Base-by-base conservation (phyloP, 2,888 invertebrate species). In the Andrena dorsata region DNA sequence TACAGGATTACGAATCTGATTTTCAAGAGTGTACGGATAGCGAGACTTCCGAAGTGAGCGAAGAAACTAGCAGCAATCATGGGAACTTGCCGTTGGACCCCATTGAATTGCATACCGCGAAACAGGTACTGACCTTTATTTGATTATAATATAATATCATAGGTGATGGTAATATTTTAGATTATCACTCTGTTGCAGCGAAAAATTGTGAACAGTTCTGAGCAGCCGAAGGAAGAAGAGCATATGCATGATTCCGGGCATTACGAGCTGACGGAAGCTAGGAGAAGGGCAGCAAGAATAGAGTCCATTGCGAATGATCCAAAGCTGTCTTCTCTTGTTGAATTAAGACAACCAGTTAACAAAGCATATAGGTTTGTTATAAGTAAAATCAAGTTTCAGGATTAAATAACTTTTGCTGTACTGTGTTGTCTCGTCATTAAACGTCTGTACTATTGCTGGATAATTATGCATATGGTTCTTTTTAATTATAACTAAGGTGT, bases 1-100 rank as follows among this genome's bases (percentile, higher is more conserved):
- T 90, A 47, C 63, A 95, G 95, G 94, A 94, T 85, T 95, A 95
- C 82, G 95, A 95, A 86, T 95, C 95, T 0, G 95, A 95, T 90
- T 95, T 95, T 90, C 94, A 95, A 90, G 94, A 94, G 64, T 93
- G 92, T 61, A 91, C 91, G 2, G 92, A 93, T 5, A 92, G 91
- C 68, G 91, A 90, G 58, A 83, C 77, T 58, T 91, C 92, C 2
- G 83, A 89, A 71, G 89, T 93, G 20, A 92, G 90, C 53, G 93
- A 93, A 76, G 88, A 88, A 65, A 88, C 90, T 13, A 89, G 73
- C 3, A 82, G 72, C 49, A 88, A 74, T 66, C 71, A 78, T 8
- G 87, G 79, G 30, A 88, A 72, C 71, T 75, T 83, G 0, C 86
- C 89, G 32, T 23, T 90, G 23, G 91, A 92, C 66, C 92, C 93